A percentile compares a stretch with the other conserved stretches of the same genome.
phyloP scores from a whole-genome alignment of 2,113 vertebrate genomes.

The Eidolon helvum region DNA sequence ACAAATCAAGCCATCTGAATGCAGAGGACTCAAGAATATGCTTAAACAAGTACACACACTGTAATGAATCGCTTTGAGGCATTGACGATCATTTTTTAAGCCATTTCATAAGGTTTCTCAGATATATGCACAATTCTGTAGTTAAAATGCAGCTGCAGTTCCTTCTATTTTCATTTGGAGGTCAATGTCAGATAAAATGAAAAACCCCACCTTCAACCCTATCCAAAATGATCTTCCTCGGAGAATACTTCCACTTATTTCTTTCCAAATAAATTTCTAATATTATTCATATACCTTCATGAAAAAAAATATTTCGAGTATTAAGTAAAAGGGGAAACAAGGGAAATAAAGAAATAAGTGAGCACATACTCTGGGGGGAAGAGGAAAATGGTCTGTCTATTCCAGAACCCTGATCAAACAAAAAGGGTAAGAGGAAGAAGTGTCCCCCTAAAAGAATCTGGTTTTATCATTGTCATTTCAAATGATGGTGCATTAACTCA shows the following conservation, averaged over 20 bases:
- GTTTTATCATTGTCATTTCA: not conserved
- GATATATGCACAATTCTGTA: not conserved
- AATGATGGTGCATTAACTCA: not conserved
- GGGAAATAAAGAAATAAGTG: not conserved
- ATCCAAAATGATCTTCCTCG: not conserved
- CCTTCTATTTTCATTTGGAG: conserved; percentile 18
- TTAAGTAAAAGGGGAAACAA: not conserved
- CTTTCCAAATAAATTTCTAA: not conserved
- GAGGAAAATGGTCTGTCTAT: not conserved
- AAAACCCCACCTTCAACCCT: not conserved
- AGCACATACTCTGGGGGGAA: not conserved
- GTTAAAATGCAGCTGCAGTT: not conserved
- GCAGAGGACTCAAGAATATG: not conserved
- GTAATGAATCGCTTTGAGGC: not conserved
- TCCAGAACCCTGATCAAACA: not conserved
- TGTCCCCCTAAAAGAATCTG: not conserved
- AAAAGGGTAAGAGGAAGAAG: not conserved
- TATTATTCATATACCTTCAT: not conserved
- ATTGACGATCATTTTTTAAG: not conserved
- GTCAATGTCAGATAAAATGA: not conserved
- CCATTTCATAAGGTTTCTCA: not conserved
- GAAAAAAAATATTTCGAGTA: not conserved
- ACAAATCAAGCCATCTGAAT: not conserved
- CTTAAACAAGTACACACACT: not conserved
- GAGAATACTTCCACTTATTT: not conserved